Evolutionary conservation across 2,113 vertebrate genomes (phyloP).

Genomic region (Pseudonaja textilis): DNA sequence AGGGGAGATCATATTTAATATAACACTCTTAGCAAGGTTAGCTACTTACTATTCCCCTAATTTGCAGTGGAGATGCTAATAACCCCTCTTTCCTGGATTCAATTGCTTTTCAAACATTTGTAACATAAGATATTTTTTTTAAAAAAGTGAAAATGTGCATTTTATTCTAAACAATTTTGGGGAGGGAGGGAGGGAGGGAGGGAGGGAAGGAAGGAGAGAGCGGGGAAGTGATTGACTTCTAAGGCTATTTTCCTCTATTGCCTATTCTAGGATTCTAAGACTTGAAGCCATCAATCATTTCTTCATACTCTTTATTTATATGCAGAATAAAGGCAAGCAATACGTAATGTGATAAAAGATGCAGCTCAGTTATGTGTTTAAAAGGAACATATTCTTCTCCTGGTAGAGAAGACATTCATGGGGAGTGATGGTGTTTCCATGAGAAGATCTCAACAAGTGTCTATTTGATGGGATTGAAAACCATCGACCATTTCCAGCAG

Average conservation of each 20-base stretch:
- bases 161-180: constrained; percentile 9
- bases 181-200: neutral
- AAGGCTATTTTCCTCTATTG: constrained; percentile 26
- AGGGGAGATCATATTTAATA: neutral
- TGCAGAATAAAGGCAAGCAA: neutral
- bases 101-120: neutral
- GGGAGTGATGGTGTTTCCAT: neutral
- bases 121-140: neutral
- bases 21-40: neutral
- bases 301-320: constrained; percentile 1
- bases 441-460: neutral
- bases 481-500: neutral
- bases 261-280: constrained; percentile 26
- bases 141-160: neutral
- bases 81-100: accelerated
- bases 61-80: neutral
- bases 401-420: accelerated
- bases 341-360: neutral
- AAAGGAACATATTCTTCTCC: accelerated
- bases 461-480: neutral
- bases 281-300: constrained; percentile 37
- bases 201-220: neutral
- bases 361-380: neutral
- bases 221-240: constrained; percentile 32
- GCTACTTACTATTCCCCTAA: too few relatives aligned